Conservation (phyloP, 35 echinoderm and acorn worm species). For the Chiridota heheva region DNA sequence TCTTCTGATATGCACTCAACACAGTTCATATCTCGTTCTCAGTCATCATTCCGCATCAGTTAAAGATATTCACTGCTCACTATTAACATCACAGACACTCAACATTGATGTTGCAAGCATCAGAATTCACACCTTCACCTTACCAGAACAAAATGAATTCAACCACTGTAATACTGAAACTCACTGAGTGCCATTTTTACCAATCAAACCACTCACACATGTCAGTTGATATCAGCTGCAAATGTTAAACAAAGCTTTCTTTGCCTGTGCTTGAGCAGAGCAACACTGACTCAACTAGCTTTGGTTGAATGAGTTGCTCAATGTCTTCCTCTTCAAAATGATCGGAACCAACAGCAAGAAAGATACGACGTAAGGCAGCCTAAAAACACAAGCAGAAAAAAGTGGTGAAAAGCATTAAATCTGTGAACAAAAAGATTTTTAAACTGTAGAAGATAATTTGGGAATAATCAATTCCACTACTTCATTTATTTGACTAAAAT, state of each 20-base stretch:
- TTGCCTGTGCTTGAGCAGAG: conserved; percentile 23
- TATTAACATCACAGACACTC: too few species aligned
- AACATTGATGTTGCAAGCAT: too few species aligned
- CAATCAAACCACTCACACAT: too few species aligned
- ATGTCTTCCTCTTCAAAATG: conserved; percentile 43
- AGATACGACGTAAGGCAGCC: conserved; percentile 47
- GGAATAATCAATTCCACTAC: background rate
- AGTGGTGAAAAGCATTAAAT: background rate
- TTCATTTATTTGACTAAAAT: background rate
- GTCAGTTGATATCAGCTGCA: too few species aligned
- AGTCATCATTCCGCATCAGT: too few species aligned
- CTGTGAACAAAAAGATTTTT: background rate
- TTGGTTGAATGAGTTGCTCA: conserved; percentile 17
- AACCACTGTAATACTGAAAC: too few species aligned
- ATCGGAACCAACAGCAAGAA: conserved; percentile 23
- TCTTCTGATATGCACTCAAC: too few species aligned
- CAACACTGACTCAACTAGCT: conserved; percentile 39
- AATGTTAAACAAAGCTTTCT: conserved; percentile 46
- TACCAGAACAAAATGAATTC: too few species aligned
- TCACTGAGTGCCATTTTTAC: too few species aligned
- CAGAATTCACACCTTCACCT: too few species aligned
- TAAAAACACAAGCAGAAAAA: background rate
- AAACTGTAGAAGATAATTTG: background rate
- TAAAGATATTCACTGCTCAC: too few species aligned
- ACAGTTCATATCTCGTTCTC: too few species aligned